Evolutionary conservation across 2,797 vertebrate genomes (phyloP).

Genomic region (Myotis daubentonii): DNA sequence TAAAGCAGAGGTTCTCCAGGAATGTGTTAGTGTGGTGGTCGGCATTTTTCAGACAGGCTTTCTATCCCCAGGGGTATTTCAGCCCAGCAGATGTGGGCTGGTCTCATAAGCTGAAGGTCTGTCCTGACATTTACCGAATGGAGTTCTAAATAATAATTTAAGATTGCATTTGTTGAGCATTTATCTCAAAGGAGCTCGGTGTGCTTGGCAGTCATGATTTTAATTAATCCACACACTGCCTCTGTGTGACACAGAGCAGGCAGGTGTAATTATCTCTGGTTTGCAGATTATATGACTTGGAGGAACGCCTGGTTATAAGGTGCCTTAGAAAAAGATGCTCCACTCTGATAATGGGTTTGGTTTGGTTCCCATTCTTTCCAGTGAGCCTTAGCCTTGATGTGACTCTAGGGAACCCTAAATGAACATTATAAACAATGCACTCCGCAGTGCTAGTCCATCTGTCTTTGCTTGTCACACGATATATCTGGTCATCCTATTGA

Average conservation of each 20-base stretch:
- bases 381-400: background rate
- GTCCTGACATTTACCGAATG: constrained; percentile 76
- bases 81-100: constrained; percentile 40
- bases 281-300: constrained; percentile 68
- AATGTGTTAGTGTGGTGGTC: constrained; percentile 1
- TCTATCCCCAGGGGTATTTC: constrained; percentile 24
- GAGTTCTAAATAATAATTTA: constrained; percentile 71
- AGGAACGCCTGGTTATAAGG: constrained; percentile 65
- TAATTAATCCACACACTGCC: constrained; percentile 74
- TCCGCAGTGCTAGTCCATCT: background rate
- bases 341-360: constrained; percentile 41
- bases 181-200: constrained; percentile 65
- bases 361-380: constrained; percentile 18
- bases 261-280: constrained; percentile 74
- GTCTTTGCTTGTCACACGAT: background rate
- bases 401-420: background rate
- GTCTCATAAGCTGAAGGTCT: constrained; percentile 56
- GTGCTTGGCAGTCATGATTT: constrained; percentile 77
- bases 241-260: constrained; percentile 51
- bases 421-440: background rate
- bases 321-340: constrained; percentile 51
- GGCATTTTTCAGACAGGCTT: constrained; percentile 35
- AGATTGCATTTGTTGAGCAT: constrained; percentile 67
- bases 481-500: background rate
- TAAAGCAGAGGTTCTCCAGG: background rate